phyloP scores from a whole-genome alignment of 2,888 invertebrate species.

The Crematogaster levior region DNA sequence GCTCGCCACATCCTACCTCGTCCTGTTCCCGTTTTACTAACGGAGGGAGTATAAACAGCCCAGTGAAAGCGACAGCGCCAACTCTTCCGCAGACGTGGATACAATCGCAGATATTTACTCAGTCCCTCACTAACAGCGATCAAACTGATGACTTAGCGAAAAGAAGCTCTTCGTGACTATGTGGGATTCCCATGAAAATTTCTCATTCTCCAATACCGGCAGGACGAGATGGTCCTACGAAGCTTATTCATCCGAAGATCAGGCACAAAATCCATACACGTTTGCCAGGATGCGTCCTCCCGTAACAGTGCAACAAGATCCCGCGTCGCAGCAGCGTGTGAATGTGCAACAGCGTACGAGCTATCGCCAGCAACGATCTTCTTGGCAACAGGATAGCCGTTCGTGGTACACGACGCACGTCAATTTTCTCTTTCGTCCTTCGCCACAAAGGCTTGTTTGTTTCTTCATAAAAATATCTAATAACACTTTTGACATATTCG shows the following conservation, averaged over 20 bases:
- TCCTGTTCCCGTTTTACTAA: constrained; percentile 70
- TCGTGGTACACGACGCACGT: constrained; percentile 64
- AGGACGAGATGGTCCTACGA: constrained; percentile 40
- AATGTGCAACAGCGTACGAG: constrained; percentile 29
- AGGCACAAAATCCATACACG: background rate
- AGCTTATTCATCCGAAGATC: background rate
- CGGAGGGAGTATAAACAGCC: background rate
- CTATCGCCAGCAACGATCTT: constrained; percentile 60
- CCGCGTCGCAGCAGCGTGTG: constrained; percentile 27
- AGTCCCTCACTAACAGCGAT: background rate
- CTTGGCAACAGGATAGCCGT: constrained; percentile 65
- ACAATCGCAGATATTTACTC: background rate
- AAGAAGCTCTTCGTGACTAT: background rate
- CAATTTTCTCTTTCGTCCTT: constrained; percentile 35
- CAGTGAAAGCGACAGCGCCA: constrained; percentile 67
- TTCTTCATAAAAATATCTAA: too few species aligned
- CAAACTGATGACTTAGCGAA: background rate
- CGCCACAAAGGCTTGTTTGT: background rate
- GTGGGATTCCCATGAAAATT: constrained; percentile 8
- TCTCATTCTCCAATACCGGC: background rate
- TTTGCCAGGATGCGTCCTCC: constrained; percentile 9
- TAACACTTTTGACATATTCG: background rate
- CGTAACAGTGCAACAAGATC: background rate
- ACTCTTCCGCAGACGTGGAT: constrained; percentile 44
- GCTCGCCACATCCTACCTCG: constrained; percentile 76